A percentile compares a stretch with the other conserved stretches of the same genome.
phyloP scores from a whole-genome alignment of 2,888 invertebrate species.

The Anagyrus pseudococci region DNA sequence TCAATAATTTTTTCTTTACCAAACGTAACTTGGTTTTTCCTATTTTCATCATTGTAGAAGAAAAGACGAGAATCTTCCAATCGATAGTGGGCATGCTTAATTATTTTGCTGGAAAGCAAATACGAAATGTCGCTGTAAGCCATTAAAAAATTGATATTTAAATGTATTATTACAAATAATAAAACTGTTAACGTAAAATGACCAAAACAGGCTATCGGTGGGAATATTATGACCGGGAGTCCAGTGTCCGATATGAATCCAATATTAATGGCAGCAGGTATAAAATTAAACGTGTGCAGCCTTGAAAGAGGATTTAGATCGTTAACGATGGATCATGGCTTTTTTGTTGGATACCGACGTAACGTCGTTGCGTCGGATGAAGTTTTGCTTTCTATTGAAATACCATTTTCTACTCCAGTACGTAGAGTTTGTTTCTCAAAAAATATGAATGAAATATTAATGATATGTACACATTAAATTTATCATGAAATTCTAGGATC shows the following conservation, averaged over 20 bases:
- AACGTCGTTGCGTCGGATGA: constrained; percentile 78
- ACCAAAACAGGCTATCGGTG: constrained; percentile 83
- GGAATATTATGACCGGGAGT: constrained; percentile 95
- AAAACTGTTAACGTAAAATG: too few relatives aligned
- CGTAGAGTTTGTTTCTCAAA: background rate
- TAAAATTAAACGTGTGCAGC: constrained; percentile 71
- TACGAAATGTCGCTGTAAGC: constrained; percentile 85
- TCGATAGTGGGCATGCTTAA: constrained; percentile 84
- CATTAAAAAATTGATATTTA: too few relatives aligned
- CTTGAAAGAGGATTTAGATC: constrained; percentile 64
- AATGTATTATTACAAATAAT: too few relatives aligned
- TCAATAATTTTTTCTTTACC: background rate
- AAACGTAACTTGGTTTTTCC: background rate
- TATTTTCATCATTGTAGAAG: constrained; percentile 57
- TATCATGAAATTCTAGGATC: constrained; percentile 65
- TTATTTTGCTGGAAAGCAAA: constrained; percentile 95
- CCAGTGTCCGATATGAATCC: constrained; percentile 96
- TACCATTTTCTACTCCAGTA: constrained; percentile 71
- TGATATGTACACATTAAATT: background rate
- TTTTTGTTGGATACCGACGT: constrained; percentile 86
- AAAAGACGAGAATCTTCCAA: constrained; percentile 70
- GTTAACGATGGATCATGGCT: constrained; percentile 75
- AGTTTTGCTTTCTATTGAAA: constrained; percentile 76
- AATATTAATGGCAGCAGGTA: constrained; percentile 80
- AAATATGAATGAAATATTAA: background rate